These are phyloP conservation scores for Platichthys stellatus DNA, from an alignment of 2,113 vertebrate species.

Conservation along the genomic window DNA sequence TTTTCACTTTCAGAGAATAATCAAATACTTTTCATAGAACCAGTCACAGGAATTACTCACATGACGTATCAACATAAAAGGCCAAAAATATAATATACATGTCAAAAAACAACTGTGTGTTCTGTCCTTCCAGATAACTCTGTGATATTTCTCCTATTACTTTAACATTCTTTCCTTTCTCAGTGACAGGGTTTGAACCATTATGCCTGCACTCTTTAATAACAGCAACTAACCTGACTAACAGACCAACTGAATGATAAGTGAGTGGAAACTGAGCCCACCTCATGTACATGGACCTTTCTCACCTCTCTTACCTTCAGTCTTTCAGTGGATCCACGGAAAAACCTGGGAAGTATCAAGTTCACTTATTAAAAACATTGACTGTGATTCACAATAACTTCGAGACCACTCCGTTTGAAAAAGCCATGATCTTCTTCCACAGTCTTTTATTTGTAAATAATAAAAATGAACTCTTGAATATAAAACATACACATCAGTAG, in stretches of 20 bases:
- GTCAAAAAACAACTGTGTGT: no score
- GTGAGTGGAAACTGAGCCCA: neutral
- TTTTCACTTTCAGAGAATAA: no score
- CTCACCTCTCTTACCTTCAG: neutral
- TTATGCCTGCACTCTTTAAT: no score
- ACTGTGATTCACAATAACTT: constrained; percentile 16
- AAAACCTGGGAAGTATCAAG: neutral
- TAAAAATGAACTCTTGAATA: constrained; percentile 89
- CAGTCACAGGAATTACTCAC: no score
- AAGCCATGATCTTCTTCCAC: constrained; percentile 77
- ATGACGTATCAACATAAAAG: no score
- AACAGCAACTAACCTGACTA: neutral
- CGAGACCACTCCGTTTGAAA: constrained; percentile 35
- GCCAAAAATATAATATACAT: no score
- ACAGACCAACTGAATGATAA: neutral
- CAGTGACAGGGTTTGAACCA: no score
- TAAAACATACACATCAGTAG: constrained; percentile 88
- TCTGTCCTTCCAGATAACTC: no score
- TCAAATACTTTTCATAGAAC: no score
- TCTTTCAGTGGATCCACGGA: neutral
- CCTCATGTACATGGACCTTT: neutral
- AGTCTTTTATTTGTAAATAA: constrained; percentile 90
- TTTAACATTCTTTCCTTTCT: no score
- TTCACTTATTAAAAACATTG: neutral
- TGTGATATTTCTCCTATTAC: no score